Base-by-base conservation (phyloP, 2,797 vertebrate species). In the Lutjanus campechanus region DNA sequence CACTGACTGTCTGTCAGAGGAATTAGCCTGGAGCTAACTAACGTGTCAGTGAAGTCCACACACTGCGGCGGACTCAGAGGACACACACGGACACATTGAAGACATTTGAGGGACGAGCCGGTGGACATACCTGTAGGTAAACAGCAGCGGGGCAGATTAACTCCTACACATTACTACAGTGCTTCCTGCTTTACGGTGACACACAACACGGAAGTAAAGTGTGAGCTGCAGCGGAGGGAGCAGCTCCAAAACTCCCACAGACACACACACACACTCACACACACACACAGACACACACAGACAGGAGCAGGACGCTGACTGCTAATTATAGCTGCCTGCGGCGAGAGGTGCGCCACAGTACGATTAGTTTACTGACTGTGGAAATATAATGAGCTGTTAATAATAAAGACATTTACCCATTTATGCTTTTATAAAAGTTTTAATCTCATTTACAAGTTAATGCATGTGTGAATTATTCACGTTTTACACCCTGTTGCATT, bases 101-200 rank as follows among this genome's bases (percentile, higher is more conserved):
- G 11, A 5, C 63, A 1, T 43, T 59, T 16, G 2, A 3, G 64
- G 46, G n/a, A 0, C 1, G 11, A 4, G 13, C 41, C 62, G 16
- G 85, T 1, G 40, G 7, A 53, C 81, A 66, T 84, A 88, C 90
- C 89, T 88, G 85, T 7, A 51, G 74, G 62, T 50, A 81, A 73
- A 79, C 89, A 71, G 69, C 74, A 16, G 77, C 54, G 2, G 75
- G 54, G 19, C 62, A 25, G 74, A 44, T 63, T 25, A 49, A 40
- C 73, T 76, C 73, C 77, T 44, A 22, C 87, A 69, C 86, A 9
- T 80, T 65, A 86, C 87, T 13, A 50, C 87, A 78, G 1, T 15
- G 76, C 89, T 89, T 87, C 89, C 91, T 91, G 86, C 84, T 91
- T 89, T 77, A 88, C 88, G 90, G 77, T 61, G 63, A 59, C 79